These are phyloP conservation scores for Phacellophora camtschatica DNA, from an alignment of 30 jellyfish, hydroid and myxozoan species.

Conservation along the genomic window DNA sequence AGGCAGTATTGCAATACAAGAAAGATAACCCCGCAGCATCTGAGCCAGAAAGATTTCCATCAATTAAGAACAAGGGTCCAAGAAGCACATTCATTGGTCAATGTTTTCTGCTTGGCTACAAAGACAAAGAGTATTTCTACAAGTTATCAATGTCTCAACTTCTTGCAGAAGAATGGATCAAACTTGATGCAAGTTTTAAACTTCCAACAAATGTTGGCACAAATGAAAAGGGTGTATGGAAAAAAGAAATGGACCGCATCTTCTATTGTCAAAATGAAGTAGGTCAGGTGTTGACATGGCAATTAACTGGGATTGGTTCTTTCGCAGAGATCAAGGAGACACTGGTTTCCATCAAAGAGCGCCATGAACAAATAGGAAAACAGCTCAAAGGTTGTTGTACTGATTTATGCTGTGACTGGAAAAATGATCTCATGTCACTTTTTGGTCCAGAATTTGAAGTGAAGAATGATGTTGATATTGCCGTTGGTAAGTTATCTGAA, in stretches of 20 bases:
- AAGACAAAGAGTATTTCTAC: slow-evolving; percentile 85
- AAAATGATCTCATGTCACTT: slow-evolving; percentile 42
- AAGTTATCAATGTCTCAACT: slow-evolving; percentile 90
- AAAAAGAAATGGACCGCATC: slow-evolving; percentile 60
- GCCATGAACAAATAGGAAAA: slow-evolving; percentile 77
- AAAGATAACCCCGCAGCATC: slow-evolving; percentile 62
- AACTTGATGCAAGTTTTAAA: slow-evolving; percentile 57
- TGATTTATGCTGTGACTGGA: slow-evolving; percentile 88
- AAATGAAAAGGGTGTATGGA: slow-evolving; percentile 90
- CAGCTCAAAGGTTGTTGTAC: slow-evolving; percentile 88
- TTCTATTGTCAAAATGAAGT: slow-evolving; percentile 82
- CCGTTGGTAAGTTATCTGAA: slow-evolving; percentile 37
- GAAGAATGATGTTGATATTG: slow-evolving; percentile 63
- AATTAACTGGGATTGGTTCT: slow-evolving; percentile 57
- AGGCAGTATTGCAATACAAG: slow-evolving; percentile 73
- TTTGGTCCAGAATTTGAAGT: slow-evolving; percentile 88
- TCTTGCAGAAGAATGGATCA: slow-evolving; percentile 84
- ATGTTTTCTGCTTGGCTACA: slow-evolving; percentile 84
- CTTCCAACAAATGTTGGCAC: slow-evolving; percentile 92
- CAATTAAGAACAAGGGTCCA: slow-evolving; percentile 79
- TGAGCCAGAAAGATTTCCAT: slow-evolving; percentile 61
- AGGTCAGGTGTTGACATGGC: slow-evolving; percentile 92
- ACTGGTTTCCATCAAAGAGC: slow-evolving; percentile 60
- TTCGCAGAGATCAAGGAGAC: slow-evolving; percentile 71
- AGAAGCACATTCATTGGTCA: slow-evolving; percentile 90